Base-by-base conservation (phyloP, 2,113 vertebrate species). In the Halichoeres trimaculatus region DNA sequence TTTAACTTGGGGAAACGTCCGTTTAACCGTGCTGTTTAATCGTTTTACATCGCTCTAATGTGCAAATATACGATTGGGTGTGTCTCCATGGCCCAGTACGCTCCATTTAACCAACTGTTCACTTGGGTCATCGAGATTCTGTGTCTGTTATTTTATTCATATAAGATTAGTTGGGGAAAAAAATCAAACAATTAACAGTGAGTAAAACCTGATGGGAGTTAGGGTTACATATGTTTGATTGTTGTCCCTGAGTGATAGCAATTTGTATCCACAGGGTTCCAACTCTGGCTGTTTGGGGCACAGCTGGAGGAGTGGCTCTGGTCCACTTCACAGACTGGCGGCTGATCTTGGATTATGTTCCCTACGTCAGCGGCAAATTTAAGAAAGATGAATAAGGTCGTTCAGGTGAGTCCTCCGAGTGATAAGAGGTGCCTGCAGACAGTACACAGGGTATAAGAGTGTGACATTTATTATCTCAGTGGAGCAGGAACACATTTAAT, bases 311-410 rank as follows among this genome's bases (percentile, higher is more conserved):
- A 0, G 81, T 96, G 19, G 95, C 93, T 22, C 14, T 98, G 20
- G 89, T 98, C 41, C 96, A 97, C 94, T 63, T 91, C 72, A 97
- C 97, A 3, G 97, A 99, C 80, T 99, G 98, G 98, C 87, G 93
- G 52, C 30, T 98, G 71, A 19, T 99, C 78, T 90, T 99, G 70
- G 95, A 96, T 65, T 96, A 96, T 20, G 96, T 99, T 14, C 98
- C 98, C 4, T 99, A 98, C 87, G 78, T 99, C 36, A 89, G 84
- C 0, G 95, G 97, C 80, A 99, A 98, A 79, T 99, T 94, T 63
- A 96, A 95, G 86, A 93, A 92, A 26, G 93, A 96, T 0, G 92
- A 96, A 0, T 94, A 88, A 87, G 12, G 50, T 1, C 54, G 9
- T 41, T 34, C 62, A 75, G 81, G 89, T 89, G 50, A 70, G 86